Evolutionary conservation across 2,888 invertebrate species (phyloP).

Genomic region (Tachina grossa): DNA sequence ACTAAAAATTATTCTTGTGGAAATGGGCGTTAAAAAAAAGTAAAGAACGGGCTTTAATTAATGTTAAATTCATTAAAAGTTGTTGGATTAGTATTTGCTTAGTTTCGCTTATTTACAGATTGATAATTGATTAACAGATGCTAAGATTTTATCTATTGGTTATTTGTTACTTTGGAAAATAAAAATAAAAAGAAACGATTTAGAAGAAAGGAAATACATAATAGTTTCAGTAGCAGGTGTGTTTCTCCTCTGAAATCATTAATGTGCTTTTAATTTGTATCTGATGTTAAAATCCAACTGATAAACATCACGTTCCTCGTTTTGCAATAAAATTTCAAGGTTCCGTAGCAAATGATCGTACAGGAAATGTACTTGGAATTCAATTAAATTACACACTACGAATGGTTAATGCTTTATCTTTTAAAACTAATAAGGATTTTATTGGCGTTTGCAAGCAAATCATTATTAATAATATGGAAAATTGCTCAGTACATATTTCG

Average conservation of each 20-base stretch:
- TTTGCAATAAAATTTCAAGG: neutral
- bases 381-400: neutral
- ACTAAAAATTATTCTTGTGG: neutral
- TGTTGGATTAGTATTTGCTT: constrained; percentile 16
- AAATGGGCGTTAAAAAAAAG: constrained; percentile 22
- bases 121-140: constrained; percentile 67
- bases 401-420: neutral
- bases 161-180: constrained; percentile 31
- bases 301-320: constrained; percentile 11
- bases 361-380: constrained; percentile 32
- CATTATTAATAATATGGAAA: too few relatives aligned
- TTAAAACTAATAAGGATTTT: neutral
- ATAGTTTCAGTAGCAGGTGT: constrained; percentile 28
- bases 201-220: neutral
- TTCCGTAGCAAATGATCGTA: neutral
- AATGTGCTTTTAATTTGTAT: constrained; percentile 46
- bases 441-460: neutral
- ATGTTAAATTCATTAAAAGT: constrained; percentile 55
- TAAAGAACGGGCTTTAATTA: constrained; percentile 53
- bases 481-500: too few relatives aligned
- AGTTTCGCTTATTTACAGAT: constrained; percentile 38
- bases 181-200: neutral
- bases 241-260: constrained; percentile 35
- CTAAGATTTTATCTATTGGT: constrained; percentile 53
- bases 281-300: constrained; percentile 24